Evolutionary conservation across 2,888 invertebrate genomes (phyloP), one percentile per base, ranked within the genome.

Genomic region (Heliconius sara): DNA sequence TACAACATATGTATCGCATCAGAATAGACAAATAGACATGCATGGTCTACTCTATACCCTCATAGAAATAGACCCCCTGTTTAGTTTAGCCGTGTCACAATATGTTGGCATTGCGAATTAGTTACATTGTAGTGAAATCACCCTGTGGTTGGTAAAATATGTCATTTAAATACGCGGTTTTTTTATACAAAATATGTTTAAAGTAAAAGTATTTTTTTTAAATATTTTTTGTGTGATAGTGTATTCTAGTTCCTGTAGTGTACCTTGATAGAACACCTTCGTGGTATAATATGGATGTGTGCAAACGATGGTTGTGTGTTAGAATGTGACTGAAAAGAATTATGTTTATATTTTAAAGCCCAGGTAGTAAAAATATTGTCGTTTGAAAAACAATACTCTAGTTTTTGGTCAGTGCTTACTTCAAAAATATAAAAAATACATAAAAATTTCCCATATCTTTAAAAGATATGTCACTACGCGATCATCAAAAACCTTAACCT

Each of bases 61-160:
- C 22, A 34, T 84, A 68, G 83, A 84, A 83, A 84, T 81, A 81
- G 81, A 83, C 87, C 86, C 86, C 85, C 82, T 85, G 76, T 85
- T 86, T 86, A 81, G 75, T 78, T 76, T 70, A 77, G 80, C 65
- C 76, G 60, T 83, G 85, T 85, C 85, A 84, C 83, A 84, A 84
- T 85, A 83, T 83, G 84, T 79, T 81, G 77, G 75, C 80, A 70
- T 68, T 81, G 77, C 30, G 77, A 80, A 83, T 85, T 82, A 83
- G 72, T 12, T 70, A 60, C 39, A 78, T 78, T 60, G 65, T 52
- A 30, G 10, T 22, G 7, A 66, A 57, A 34, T 43, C 47, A 80
- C 74, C 77, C 80, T 43, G 27, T 67, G 9, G 16, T 63, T 2
- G 39, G 5, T 63, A 2, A 65, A 60, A 65, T 43, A n/a, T 66